Base-by-base conservation (phyloP, 2,888 invertebrate genomes). In the Meliscaeva auricollis region DNA sequence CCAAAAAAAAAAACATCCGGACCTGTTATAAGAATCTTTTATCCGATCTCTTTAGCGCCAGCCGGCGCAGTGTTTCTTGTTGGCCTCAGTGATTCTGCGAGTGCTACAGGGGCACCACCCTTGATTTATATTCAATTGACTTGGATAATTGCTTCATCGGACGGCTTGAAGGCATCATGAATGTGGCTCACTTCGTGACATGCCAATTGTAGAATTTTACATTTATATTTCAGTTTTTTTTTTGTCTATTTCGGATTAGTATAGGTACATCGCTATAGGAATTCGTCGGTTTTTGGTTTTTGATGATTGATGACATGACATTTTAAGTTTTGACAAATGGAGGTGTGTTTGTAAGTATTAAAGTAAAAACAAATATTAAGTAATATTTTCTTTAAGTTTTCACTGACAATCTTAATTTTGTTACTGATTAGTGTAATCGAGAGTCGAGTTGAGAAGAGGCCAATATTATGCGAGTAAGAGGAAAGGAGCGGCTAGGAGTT, bases 41-140 rank as follows among this genome's bases (percentile, higher is more conserved):
- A 35, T 74, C 32, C 56, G 64, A 76, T 76, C 70, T 81, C 38
- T 52, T 79, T 70, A 84, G 79, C 83, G 79, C 79, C 83, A 74
- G 68, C 35, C 76, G 54, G 68, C n/a, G 3, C n/a, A 44, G n/a
- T 26, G 44, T 38, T 56, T 46, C 62, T 69, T 50, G 48, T 32
- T 76, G 30, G 56, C 38, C 22, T 66, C 50, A 56, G 54, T 73
- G 30, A 41, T 60, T 72, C 32, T 52, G 50, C n/a, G 44, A 58
- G 50, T 74, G 69, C 62, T 66, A 8, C 50, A 50, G 70, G 58
- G 48, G 56, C 70, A 81, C 76, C 79, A 84, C 79, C 83, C 83
- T 75, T 75, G 79, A 84, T 75, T 84, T 84, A 79, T 84, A 84
- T 84, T 79, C 79, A 84, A 79, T 84, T 84, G 79, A 79, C 70